Conservation (phyloP, 1,140 invertebrate species). For the Pristionchus pacificus region DNA sequence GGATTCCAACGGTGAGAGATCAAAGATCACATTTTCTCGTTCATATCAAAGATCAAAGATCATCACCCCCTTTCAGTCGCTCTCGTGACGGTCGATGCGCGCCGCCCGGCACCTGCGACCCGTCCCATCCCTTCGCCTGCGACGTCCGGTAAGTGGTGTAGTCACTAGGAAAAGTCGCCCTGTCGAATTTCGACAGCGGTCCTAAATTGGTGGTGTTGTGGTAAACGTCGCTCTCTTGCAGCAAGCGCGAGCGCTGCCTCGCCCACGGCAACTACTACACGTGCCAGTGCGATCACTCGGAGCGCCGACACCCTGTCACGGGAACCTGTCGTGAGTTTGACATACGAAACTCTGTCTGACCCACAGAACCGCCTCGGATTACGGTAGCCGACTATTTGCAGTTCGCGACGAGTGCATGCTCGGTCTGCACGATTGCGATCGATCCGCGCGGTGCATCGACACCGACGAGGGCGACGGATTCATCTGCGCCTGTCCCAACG, state of each 20-base stretch:
- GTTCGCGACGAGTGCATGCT: slow-evolving; percentile 50
- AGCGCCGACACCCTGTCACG: slow-evolving; percentile 52
- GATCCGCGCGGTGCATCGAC: slow-evolving; percentile 51
- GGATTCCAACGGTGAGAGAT: slow-evolving; percentile 46
- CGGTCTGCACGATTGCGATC: slow-evolving; percentile 51
- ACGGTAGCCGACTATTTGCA: slow-evolving; percentile 25
- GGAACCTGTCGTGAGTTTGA: slow-evolving; percentile 49
- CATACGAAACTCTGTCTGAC: too few species aligned
- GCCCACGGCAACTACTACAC: slow-evolving; percentile 55
- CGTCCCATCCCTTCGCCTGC: slow-evolving; percentile 38
- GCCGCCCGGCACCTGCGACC: slow-evolving; percentile 53
- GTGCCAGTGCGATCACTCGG: slow-evolving; percentile 47
- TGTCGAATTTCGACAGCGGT: too few species aligned
- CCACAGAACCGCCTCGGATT: too few species aligned
- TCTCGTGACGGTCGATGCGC: slow-evolving; percentile 33
- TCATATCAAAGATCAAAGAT: too few species aligned
- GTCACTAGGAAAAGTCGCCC: too few species aligned
- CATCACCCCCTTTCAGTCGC: background rate
- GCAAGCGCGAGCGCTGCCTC: slow-evolving; percentile 52
- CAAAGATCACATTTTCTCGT: too few species aligned
- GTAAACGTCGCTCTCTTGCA: too few species aligned
- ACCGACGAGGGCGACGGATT: slow-evolving; percentile 48
- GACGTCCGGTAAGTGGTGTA: too few species aligned
- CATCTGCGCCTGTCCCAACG: slow-evolving; percentile 50
- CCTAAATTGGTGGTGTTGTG: too few species aligned